These are phyloP conservation scores for Eonycteris spelaea DNA, from an alignment of 2,113 vertebrate genomes.

Conservation along the genomic window DNA sequence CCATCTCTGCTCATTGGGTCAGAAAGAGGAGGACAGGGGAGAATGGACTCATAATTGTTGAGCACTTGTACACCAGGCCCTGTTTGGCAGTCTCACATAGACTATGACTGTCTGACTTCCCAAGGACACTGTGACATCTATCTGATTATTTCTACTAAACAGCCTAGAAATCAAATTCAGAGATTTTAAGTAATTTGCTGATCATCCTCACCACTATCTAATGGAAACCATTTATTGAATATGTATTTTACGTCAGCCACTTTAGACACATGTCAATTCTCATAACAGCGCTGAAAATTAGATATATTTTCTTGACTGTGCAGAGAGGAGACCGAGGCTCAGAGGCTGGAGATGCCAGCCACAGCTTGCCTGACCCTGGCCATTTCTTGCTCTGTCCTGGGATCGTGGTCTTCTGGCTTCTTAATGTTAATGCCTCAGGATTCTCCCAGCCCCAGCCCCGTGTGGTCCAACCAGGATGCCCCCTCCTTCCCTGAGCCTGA, in stretches of 20 bases:
- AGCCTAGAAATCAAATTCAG: not conserved
- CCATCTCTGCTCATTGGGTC: not conserved
- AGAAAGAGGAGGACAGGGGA: not conserved
- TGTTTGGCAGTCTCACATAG: not conserved
- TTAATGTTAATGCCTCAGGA: not conserved
- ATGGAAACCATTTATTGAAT: not conserved
- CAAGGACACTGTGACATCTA: not conserved
- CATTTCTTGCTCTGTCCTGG: not conserved
- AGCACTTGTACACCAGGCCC: not conserved
- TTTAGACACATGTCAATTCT: not conserved
- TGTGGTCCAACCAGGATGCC: not conserved
- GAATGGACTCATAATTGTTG: too few species aligned
- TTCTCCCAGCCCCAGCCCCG: not conserved
- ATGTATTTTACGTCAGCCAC: not conserved
- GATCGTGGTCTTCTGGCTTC: not conserved
- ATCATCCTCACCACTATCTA: not conserved
- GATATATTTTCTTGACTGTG: not conserved
- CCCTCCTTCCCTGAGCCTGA: not conserved
- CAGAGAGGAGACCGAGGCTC: not conserved
- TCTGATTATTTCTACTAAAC: not conserved
- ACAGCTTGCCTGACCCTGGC: not conserved
- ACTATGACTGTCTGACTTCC: not conserved
- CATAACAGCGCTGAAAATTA: not conserved
- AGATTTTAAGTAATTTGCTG: not conserved
- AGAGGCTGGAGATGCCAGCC: not conserved